A percentile compares a stretch with the other conserved stretches of the same genome.
These are phyloP conservation scores for Amblyjoppa proteus DNA, from an alignment of 2,888 invertebrate genomes.

Conservation along the genomic window DNA sequence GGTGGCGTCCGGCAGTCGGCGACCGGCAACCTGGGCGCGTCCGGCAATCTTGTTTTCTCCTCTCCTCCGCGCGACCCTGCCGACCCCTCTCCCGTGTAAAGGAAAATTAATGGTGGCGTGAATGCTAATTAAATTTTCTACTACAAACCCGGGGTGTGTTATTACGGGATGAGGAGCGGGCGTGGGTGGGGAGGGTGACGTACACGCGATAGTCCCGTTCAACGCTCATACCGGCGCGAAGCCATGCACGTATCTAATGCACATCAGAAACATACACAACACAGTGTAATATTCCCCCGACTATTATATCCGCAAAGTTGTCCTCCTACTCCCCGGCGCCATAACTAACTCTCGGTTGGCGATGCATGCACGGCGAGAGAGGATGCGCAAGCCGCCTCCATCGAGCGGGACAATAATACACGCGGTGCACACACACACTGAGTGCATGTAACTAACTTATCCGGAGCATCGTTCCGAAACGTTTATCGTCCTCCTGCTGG, in stretches of 20 bases:
- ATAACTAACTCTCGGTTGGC: constrained; percentile 9
- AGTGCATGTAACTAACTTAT: constrained; percentile 58
- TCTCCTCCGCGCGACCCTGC: constrained; percentile 8
- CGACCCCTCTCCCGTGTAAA: constrained; percentile 34
- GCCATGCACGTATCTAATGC: constrained; percentile 10
- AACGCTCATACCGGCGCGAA: neutral
- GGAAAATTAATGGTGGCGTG: constrained; percentile 66
- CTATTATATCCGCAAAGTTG: constrained; percentile 25
- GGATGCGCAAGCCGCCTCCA: neutral
- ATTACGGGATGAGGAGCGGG: constrained; percentile 40
- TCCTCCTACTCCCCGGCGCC: neutral
- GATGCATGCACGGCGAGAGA: neutral
- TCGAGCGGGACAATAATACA: constrained; percentile 3
- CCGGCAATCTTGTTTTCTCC: constrained; percentile 55
- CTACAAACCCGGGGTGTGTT: constrained; percentile 33
- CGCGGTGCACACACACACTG: neutral
- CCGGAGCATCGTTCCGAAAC: constrained; percentile 52
- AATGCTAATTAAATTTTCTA: constrained; percentile 67
- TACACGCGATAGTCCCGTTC: constrained; percentile 33
- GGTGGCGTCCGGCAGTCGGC: constrained; percentile 36
- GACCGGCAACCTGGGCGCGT: constrained; percentile 55
- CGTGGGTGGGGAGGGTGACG: constrained; percentile 36
- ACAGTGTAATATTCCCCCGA: neutral
- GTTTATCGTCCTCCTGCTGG: constrained; percentile 56
- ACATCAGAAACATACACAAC: neutral